Evolutionary conservation across 1,140 invertebrate genomes (phyloP).

Genomic region (Drosophila kikkawai): DNA sequence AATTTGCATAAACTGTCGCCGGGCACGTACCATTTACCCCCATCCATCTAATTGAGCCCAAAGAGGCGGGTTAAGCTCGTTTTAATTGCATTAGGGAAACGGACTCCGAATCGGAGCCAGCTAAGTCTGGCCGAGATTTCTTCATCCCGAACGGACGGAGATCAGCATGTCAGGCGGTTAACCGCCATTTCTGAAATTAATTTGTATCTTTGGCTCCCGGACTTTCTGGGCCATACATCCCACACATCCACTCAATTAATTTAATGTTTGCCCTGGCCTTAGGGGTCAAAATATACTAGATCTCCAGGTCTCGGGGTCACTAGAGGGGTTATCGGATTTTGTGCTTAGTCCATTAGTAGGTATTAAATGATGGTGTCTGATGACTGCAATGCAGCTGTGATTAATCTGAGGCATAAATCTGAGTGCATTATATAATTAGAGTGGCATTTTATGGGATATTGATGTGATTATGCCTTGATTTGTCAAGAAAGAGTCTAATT

Average conservation of each 20-base stretch:
- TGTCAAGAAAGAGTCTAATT: neutral
- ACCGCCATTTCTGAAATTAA: slow-evolving; percentile 76
- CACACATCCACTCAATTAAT: slow-evolving; percentile 40
- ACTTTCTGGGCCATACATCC: slow-evolving; percentile 7
- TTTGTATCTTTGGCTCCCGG: slow-evolving; percentile 54
- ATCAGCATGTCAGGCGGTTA: slow-evolving; percentile 64
- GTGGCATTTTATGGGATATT: neutral
- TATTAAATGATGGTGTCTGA: slow-evolving; percentile 18
- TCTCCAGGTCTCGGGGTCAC: slow-evolving; percentile 11
- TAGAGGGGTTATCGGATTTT: slow-evolving; percentile 48
- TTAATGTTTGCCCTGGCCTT: slow-evolving; percentile 22
- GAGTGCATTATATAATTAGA: neutral
- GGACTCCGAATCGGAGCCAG: slow-evolving; percentile 5
- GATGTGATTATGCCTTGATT: neutral
- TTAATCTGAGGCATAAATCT: neutral
- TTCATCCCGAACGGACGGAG: slow-evolving; percentile 16
- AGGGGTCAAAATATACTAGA: slow-evolving; percentile 19
- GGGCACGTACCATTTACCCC: slow-evolving; percentile 38
- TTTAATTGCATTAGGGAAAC: slow-evolving; percentile 66
- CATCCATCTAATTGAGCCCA: slow-evolving; percentile 58
- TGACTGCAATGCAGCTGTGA: slow-evolving; percentile 30
- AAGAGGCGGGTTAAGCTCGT: slow-evolving; percentile 48
- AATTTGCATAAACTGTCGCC: slow-evolving; percentile 66
- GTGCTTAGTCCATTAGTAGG: slow-evolving; percentile 28
- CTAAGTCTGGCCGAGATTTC: slow-evolving; percentile 46